phyloP scores from a whole-genome alignment of 2,113 vertebrate species.

The Micronisus gabar region DNA sequence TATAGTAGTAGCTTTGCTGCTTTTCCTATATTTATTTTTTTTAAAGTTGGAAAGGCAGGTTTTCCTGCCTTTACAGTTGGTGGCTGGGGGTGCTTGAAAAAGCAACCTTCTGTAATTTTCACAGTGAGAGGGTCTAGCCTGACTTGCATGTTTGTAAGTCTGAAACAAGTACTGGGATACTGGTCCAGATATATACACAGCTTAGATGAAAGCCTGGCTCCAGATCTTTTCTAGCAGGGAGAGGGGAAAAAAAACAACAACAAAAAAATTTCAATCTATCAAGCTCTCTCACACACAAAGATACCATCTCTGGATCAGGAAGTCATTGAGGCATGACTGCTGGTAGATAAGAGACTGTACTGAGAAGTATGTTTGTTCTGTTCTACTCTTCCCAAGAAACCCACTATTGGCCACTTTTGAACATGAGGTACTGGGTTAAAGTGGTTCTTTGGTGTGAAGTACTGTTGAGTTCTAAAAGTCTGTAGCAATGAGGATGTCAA shows the following conservation, averaged over 20 bases:
- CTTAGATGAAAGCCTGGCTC: background rate
- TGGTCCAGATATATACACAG: accelerated
- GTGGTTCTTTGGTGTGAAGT: background rate
- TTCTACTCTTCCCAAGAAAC: background rate
- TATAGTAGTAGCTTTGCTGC: background rate
- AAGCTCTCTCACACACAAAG: background rate
- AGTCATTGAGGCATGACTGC: background rate
- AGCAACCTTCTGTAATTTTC: background rate
- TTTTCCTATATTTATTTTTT: background rate
- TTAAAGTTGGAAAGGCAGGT: background rate
- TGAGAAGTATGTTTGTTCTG: background rate
- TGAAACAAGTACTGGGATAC: background rate
- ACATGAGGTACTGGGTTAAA: background rate
- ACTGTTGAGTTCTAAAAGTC: background rate
- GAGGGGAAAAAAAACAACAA: too few species aligned
- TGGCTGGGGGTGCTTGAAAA: background rate
- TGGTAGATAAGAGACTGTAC: background rate
- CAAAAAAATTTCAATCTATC: too few species aligned
- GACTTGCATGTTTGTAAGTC: background rate
- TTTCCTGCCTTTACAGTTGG: background rate
- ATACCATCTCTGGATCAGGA: background rate
- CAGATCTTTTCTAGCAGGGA: background rate
- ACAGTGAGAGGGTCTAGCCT: background rate
- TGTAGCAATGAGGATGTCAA: background rate
- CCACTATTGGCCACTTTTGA: background rate